Percentiles rank a stretch among this genome's conserved stretches.
phyloP scores from a whole-genome alignment of 1,140 invertebrate genomes.

The Drosophila watanabei region DNA sequence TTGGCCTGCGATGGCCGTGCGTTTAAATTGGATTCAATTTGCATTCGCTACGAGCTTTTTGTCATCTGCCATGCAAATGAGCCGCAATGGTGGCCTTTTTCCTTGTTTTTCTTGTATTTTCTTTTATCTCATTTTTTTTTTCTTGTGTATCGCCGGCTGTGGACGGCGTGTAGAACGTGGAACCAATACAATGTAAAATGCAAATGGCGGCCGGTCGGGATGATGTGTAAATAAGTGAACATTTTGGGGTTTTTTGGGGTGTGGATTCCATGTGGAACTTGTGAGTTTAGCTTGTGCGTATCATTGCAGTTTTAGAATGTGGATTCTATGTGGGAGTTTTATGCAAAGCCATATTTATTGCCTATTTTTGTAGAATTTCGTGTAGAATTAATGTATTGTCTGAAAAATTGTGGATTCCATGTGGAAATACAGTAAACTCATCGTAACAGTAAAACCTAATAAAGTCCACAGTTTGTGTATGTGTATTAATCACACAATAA shows the following conservation, averaged over 20 bases:
- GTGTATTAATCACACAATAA: too few species aligned
- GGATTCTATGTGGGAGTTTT: background rate
- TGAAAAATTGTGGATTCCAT: background rate
- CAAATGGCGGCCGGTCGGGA: background rate
- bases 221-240: constrained; percentile 17
- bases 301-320: background rate
- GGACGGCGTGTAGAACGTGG: constrained; percentile 7
- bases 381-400: too few species aligned
- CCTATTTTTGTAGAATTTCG: background rate
- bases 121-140: background rate
- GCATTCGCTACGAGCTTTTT: constrained; percentile 32
- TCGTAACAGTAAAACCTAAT: too few species aligned
- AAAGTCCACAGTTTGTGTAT: too few species aligned
- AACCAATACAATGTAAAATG: background rate
- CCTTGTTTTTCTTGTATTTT: background rate
- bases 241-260: background rate
- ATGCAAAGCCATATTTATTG: background rate
- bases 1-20: constrained; percentile 6
- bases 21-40: constrained; percentile 52
- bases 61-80: constrained; percentile 32
- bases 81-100: background rate
- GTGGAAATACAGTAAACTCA: background rate
- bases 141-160: background rate
- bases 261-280: background rate
- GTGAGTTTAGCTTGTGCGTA: background rate